phyloP scores from a whole-genome alignment of 2,113 vertebrate genomes.

The Actinemys pallida region DNA sequence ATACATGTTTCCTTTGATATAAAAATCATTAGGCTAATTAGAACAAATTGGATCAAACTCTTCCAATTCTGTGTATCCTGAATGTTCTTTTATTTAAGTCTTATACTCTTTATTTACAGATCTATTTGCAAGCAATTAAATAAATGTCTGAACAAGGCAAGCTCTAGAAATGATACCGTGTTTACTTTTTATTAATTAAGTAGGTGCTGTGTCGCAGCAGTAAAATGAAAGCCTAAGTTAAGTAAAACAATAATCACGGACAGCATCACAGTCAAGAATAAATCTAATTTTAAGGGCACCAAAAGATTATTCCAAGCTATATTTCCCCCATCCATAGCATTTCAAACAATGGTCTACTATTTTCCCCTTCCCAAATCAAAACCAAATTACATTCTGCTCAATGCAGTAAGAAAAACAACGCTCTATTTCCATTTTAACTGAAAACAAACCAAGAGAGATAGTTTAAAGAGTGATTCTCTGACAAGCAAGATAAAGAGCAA shows the following conservation, averaged over 20 bases:
- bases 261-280: not conserved
- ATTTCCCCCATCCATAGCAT: not conserved
- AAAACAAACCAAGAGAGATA: not conserved
- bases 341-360: not conserved
- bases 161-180: not conserved
- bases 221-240: not conserved
- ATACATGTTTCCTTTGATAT: not conserved
- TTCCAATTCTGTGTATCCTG: not conserved
- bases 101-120: not conserved
- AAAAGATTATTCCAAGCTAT: not conserved
- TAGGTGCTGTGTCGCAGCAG: not conserved
- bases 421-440: not conserved
- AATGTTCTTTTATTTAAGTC: not conserved
- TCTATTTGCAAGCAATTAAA: not conserved
- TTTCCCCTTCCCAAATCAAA: not conserved
- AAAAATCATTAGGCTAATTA: not conserved
- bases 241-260: fast-evolving
- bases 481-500: fast-evolving
- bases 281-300: not conserved
- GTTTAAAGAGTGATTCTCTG: not conserved
- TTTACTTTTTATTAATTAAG: not conserved
- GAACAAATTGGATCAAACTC: not conserved
- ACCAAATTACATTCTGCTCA: not conserved
- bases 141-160: not conserved
- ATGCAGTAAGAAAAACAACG: fast-evolving